Base-by-base conservation (phyloP, 2,888 invertebrate species). In the Xylota sylvarum region DNA sequence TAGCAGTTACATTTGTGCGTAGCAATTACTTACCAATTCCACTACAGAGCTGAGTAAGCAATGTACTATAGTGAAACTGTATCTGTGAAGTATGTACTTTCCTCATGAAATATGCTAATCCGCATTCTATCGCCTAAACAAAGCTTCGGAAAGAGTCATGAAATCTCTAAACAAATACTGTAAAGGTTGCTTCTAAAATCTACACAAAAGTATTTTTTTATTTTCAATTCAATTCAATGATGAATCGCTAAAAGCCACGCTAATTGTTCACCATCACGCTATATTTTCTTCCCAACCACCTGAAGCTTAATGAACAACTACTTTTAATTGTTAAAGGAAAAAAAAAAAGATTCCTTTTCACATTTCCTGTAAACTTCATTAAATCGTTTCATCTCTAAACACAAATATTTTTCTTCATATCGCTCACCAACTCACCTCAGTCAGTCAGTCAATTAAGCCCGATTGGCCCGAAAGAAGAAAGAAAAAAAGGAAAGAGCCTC, bases 401-500 rank as follows among this genome's bases (percentile, higher is more conserved):
- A 37, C 43, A 32, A 27, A 70, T n/a, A 27, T 14, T 17, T 46
- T 56, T 5, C 37, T 48, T 50, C 69, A 69, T 78, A 78, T 62
- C 46, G 70, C 43, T 58, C 58, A 23, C 43, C 37, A 35, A 3
- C 23, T 2, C 23, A 23, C n/a, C n/a, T n/a, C n/a, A n/a, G n/a
- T n/a, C n/a, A n/a, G n/a, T 19, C 62, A 55, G 48, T 32, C 79
- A 64, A 70, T 77, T 72, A 56, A 55, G 58, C 30, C 50, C 65
- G 58, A 80, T 80, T 80, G 80, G 80, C 52, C 50, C 43, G 65
- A 48, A n/a, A 23, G 9, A 52, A 50, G 30, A 19, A 19, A 3
- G 3, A 23, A 23, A 23, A 1, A 10, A 50, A 23, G 7, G 6
- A 62, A 62, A 55, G 55, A 65, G 19, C 23, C 27, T 40, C 58